Percentiles rank a stretch among this genome's conserved stretches.
phyloP scores from a whole-genome alignment of 2,888 invertebrate genomes.

The Amitus sp. region DNA sequence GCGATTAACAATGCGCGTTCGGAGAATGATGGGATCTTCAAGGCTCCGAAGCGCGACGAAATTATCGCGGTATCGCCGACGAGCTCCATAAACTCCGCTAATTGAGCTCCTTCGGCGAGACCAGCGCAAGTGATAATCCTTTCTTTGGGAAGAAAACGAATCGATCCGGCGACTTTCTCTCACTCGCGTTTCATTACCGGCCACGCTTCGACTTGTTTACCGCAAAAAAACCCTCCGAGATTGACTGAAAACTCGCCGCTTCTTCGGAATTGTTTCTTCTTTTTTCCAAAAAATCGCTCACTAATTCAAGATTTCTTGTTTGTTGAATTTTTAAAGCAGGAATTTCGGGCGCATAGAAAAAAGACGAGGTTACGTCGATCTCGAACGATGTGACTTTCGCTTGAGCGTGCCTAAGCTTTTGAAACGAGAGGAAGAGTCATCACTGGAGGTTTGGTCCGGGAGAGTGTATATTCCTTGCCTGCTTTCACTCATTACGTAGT shows the following conservation, averaged over 20 bases:
- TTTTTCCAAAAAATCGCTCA: too few relatives aligned
- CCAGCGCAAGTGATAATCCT: conserved; percentile 40
- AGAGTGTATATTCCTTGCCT: conserved; percentile 46
- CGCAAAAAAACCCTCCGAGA: neutral
- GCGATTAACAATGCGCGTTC: conserved; percentile 22
- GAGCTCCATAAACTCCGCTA: conserved; percentile 40
- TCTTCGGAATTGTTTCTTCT: too few relatives aligned
- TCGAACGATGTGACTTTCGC: neutral
- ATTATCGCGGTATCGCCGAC: conserved; percentile 33
- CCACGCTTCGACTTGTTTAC: neutral
- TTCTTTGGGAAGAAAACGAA: conserved; percentile 42
- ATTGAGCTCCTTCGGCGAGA: conserved; percentile 37
- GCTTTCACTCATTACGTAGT: conserved; percentile 60
- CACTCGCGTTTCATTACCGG: conserved; percentile 31
- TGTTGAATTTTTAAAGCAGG: too few relatives aligned
- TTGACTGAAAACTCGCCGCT: too few relatives aligned
- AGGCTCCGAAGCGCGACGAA: conserved; percentile 31
- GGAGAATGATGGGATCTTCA: conserved; percentile 21
- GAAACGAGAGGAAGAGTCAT: conserved; percentile 27
- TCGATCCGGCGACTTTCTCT: conserved; percentile 43
- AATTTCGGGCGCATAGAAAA: too few relatives aligned
- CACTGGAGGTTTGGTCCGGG: conserved; percentile 48
- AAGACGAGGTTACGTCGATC: neutral
- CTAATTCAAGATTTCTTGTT: too few relatives aligned
- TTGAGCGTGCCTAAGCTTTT: conserved; percentile 19